Evolutionary conservation across 1,140 invertebrate species (phyloP).

Genomic region (Drosophila asahinai): DNA sequence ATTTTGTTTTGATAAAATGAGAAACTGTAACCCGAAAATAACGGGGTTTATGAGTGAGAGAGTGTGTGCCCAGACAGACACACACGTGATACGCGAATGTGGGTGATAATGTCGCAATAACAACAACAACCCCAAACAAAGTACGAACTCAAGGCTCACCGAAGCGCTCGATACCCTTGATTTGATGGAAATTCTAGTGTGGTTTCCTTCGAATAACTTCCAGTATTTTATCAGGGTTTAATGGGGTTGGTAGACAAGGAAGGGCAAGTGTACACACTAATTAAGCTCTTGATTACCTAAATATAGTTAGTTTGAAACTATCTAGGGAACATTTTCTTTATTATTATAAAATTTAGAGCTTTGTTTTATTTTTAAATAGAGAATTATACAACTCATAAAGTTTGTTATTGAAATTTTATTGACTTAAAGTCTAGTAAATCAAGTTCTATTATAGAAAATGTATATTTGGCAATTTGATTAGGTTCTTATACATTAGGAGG

Average conservation of each 20-base stretch:
- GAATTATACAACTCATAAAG: too few relatives aligned
- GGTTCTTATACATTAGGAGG: neutral
- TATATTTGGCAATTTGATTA: neutral
- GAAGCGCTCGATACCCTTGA: conserved; percentile 34
- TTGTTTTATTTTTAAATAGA: neutral
- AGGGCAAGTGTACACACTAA: neutral
- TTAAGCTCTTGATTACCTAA: too few relatives aligned
- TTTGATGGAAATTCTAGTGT: neutral
- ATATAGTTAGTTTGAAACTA: neutral
- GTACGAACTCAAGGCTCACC: conserved; percentile 1
- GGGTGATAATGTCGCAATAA: conserved; percentile 28
- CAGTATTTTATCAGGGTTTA: conserved; percentile 7
- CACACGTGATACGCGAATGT: conserved; percentile 48
- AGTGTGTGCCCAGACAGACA: conserved; percentile 41
- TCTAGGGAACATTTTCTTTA: neutral
- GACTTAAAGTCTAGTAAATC: neutral
- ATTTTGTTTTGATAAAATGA: conserved; percentile 63
- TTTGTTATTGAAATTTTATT: neutral
- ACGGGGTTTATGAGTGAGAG: conserved; percentile 39
- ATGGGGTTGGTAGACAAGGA: neutral
- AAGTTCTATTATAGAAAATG: neutral
- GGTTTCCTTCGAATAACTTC: conserved; percentile 1
- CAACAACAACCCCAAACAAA: conserved; percentile 11
- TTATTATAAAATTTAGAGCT: neutral
- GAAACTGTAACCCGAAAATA: conserved; percentile 68